Percentiles rank a stretch among this genome's conserved stretches.
Conservation (phyloP, 2,113 vertebrate genomes). For the Tychaedon coryphoeus region DNA sequence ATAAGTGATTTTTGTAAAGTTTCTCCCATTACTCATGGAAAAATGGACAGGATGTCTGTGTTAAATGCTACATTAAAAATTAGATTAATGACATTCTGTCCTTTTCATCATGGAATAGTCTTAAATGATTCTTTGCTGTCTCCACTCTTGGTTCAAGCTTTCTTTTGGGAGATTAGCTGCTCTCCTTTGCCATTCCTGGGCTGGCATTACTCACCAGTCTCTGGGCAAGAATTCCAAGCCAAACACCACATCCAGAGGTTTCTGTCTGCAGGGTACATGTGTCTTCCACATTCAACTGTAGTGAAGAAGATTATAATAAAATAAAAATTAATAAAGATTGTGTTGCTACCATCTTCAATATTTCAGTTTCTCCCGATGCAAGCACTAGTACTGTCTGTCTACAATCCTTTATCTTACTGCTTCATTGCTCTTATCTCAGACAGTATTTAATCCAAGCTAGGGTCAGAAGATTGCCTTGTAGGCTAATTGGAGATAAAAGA, state of each 20-base stretch:
- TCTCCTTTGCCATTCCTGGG: background rate
- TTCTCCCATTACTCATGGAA: background rate
- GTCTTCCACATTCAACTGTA: background rate
- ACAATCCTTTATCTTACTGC: background rate
- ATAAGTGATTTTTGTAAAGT: background rate
- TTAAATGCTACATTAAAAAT: background rate
- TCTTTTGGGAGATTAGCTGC: background rate
- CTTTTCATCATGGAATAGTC: background rate
- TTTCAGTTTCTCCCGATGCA: background rate
- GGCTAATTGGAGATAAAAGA: background rate
- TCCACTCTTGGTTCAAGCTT: background rate
- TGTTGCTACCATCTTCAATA: background rate
- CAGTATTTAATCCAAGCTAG: background rate
- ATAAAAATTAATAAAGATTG: background rate
- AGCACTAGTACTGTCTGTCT: background rate
- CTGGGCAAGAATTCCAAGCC: background rate
- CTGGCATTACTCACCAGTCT: background rate
- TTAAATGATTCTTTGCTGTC: background rate
- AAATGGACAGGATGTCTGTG: background rate
- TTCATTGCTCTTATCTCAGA: background rate
- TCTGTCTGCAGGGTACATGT: background rate
- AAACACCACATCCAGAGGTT: background rate
- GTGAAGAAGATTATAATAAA: background rate
- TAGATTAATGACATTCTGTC: background rate
- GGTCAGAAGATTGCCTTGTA: background rate